These are phyloP conservation scores for Arvicanthis niloticus DNA, from an alignment of 2,113 vertebrate species.

Conservation along the genomic window DNA sequence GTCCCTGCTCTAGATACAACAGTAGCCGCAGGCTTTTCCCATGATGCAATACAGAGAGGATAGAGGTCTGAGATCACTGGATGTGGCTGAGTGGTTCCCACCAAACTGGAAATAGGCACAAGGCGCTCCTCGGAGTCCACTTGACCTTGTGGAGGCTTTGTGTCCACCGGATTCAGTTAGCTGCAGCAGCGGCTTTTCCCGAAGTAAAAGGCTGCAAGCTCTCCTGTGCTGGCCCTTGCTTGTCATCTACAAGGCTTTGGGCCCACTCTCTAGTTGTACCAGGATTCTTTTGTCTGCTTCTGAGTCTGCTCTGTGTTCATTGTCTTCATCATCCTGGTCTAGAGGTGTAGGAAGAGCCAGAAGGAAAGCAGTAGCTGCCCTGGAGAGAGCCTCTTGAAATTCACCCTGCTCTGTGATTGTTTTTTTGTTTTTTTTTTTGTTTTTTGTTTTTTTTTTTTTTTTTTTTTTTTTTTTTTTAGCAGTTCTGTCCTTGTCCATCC, in stretches of 20 bases:
- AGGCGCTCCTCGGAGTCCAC: not conserved
- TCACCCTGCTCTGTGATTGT: not conserved
- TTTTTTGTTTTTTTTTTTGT: not conserved
- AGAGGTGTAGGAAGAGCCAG: not conserved
- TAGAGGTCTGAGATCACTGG: not conserved
- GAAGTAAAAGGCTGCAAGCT: not conserved
- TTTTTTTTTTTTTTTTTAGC: not conserved
- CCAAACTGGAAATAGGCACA: not conserved
- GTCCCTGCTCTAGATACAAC: not conserved
- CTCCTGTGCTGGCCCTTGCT: not conserved
- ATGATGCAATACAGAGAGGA: not conserved
- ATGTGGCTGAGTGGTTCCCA: not conserved
- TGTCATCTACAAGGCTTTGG: not conserved
- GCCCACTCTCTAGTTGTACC: not conserved
- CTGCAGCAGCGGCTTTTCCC: not conserved
- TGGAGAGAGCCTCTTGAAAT: not conserved
- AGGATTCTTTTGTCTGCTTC: not conserved
- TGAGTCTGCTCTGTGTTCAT: not conserved
- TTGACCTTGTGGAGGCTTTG: not conserved
- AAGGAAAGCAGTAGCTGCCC: too few species aligned
- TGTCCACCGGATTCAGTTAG: not conserved
- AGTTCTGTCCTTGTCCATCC: not conserved
- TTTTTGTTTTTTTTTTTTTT: not conserved
- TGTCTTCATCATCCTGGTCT: not conserved
- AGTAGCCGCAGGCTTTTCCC: rapidly evolving